Conservation (phyloP, 1,140 invertebrate species). For the Protaetia brevitarsis region DNA sequence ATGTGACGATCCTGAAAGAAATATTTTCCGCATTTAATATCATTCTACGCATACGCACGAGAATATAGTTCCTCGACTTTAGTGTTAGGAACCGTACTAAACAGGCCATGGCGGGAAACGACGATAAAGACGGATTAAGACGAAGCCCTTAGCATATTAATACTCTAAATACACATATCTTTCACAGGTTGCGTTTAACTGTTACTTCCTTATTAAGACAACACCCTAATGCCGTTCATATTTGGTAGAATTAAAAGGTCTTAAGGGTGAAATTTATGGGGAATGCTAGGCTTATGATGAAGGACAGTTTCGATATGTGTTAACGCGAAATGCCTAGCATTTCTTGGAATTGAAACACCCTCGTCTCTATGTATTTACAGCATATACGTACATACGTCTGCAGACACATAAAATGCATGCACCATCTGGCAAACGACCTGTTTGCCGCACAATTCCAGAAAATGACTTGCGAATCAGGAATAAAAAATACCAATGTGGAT, state of each 20-base stretch:
- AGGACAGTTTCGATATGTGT: slow-evolving; percentile 37
- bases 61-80: not conserved
- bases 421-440: slow-evolving; percentile 28
- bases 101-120: not conserved
- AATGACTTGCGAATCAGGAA: not conserved
- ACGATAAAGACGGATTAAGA: not conserved
- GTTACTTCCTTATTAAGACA: slow-evolving; percentile 35
- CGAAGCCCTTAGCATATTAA: too few species aligned
- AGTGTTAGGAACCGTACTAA: not conserved
- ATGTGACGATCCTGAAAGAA: slow-evolving; percentile 66
- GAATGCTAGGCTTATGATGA: slow-evolving; percentile 33
- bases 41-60: not conserved
- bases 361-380: not conserved
- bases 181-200: slow-evolving; percentile 26
- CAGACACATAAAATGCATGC: not conserved
- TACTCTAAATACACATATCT: slow-evolving; percentile 20
- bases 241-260: slow-evolving; percentile 20
- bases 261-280: slow-evolving; percentile 31
- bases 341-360: not conserved
- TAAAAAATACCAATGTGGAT: not conserved
- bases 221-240: not conserved
- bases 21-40: slow-evolving; percentile 6
- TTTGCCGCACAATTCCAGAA: not conserved
- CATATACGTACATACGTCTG: not conserved
- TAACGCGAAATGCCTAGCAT: slow-evolving; percentile 32